These are phyloP conservation scores for Limnephilus auricula DNA, from an alignment of 2,888 invertebrate species.

Conservation along the genomic window DNA sequence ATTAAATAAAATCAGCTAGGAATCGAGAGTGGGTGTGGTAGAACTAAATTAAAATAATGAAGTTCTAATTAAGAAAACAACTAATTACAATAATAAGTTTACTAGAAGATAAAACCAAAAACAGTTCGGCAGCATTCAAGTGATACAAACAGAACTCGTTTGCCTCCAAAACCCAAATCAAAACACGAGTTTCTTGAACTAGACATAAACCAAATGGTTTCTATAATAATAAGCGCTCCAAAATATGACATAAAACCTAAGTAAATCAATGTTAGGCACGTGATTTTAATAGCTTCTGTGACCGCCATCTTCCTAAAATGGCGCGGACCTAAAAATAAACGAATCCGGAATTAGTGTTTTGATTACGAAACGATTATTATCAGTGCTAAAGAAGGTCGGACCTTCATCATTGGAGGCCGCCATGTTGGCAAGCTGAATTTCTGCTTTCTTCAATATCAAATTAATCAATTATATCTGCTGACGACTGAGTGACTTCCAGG, in stretches of 20 bases:
- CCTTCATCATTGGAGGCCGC: background rate
- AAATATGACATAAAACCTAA: background rate
- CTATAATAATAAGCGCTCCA: conserved; percentile 20
- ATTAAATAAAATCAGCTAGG: background rate
- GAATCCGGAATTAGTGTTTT: conserved; percentile 36
- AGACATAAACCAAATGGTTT: background rate
- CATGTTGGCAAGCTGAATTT: conserved; percentile 22
- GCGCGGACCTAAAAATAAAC: conserved; percentile 34
- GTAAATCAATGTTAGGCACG: conserved; percentile 15
- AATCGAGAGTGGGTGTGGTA: background rate
- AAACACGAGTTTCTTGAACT: background rate
- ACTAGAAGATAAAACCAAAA: background rate
- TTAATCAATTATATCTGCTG: background rate
- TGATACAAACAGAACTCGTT: background rate
- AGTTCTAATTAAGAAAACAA: background rate
- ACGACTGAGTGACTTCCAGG: background rate
- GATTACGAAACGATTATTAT: conserved; percentile 27
- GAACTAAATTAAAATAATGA: background rate
- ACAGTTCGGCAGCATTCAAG: background rate
- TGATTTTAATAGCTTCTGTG: conserved; percentile 19
- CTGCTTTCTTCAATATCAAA: conserved; percentile 32
- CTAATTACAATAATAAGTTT: background rate
- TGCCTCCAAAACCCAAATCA: background rate
- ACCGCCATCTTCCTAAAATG: conserved; percentile 40
- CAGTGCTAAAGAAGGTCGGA: conserved; percentile 16